Evolutionary conservation across 1,140 invertebrate species (phyloP), one percentile per base, ranked within the genome.

Genomic region (Ceratosolen solmsi): DNA sequence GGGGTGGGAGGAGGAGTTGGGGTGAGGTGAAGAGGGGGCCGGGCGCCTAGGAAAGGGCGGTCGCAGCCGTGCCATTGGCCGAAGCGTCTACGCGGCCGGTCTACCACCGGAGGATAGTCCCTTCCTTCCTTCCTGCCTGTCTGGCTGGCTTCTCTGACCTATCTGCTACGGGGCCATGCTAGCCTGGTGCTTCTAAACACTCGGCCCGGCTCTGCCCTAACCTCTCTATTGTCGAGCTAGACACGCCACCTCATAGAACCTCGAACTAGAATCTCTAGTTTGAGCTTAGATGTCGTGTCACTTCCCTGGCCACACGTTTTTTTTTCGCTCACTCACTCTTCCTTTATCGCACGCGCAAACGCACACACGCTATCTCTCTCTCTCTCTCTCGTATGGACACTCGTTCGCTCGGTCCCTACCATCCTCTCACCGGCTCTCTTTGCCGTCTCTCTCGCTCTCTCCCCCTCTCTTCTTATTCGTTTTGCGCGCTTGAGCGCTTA

Each of bases 131-230:
- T 71, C 75, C 78, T 79, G 33, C 73, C 81, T 72, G 25, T 30
- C 49, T 73, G 71, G 58, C 65, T 76, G 51, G 27, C 30, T 73
- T 80, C 49, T 46, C 76, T 72, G 22, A 49, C 73, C 58, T 68
- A 85, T 80, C 87, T 87, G 81, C 87, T 80, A 71, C 75, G 73
- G 77, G 76, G 27, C 82, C 80, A 87, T 89, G 87, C 82, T 88
- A 79, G 74, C 88, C 88, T 88, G 88, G 68, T 89, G 83, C 83
- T 89, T 89, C 88, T 89, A 89, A 89, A 87, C 88, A 88, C 81
- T 80, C 75, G 65, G 75, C 83, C 86, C 86, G 87, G 85, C 84
- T 84, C 83, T 84, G 83, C 83, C 82, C 86, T 85, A 88, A 86
- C 83, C 86, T 86, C 33, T 25, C 36, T 3, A 63, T 46, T 81